A percentile compares a stretch with the other conserved stretches of the same genome.
Conservation (phyloP, 2,888 invertebrate genomes). For the Bugula neritina region DNA sequence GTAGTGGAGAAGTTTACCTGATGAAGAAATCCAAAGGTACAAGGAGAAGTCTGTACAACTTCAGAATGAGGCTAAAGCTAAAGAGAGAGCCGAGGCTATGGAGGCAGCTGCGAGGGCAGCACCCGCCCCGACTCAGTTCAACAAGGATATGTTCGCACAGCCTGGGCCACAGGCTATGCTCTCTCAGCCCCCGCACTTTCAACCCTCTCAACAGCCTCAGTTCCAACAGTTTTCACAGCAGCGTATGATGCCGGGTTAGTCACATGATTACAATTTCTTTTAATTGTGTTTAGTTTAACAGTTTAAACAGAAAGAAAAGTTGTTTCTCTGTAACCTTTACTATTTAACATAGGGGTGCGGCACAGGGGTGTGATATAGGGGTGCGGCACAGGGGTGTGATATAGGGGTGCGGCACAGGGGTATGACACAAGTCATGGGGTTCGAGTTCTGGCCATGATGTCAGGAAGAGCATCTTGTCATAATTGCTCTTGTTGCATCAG, state of each 20-base stretch:
- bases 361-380: too few relatives aligned
- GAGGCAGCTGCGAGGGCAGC: slow-evolving; percentile 35
- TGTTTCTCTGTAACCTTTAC: too few relatives aligned
- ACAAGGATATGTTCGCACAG: slow-evolving; percentile 38
- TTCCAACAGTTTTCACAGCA: slow-evolving; percentile 20
- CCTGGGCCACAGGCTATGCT: slow-evolving; percentile 30
- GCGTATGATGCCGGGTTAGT: neutral
- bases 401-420: too few relatives aligned
- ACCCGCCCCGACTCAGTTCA: slow-evolving; percentile 43
- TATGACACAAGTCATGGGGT: too few relatives aligned
- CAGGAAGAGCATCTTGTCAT: too few relatives aligned
- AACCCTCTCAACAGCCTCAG: neutral
- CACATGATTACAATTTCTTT: neutral
- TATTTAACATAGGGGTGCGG: too few relatives aligned
- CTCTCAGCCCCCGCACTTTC: neutral
- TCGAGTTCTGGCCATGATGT: too few relatives aligned
- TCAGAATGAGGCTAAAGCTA: slow-evolving; percentile 67
- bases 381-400: too few relatives aligned
- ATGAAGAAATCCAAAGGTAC: slow-evolving; percentile 83
- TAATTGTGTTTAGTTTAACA: neutral
- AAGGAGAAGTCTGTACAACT: slow-evolving; percentile 76
- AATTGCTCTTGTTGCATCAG: too few relatives aligned
- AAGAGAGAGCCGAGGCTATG: slow-evolving; percentile 55
- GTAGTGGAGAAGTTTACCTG: slow-evolving; percentile 87
- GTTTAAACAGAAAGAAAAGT: too few relatives aligned